phyloP scores from a whole-genome alignment of 2,113 vertebrate species.

The Hippocampus zosterae region DNA sequence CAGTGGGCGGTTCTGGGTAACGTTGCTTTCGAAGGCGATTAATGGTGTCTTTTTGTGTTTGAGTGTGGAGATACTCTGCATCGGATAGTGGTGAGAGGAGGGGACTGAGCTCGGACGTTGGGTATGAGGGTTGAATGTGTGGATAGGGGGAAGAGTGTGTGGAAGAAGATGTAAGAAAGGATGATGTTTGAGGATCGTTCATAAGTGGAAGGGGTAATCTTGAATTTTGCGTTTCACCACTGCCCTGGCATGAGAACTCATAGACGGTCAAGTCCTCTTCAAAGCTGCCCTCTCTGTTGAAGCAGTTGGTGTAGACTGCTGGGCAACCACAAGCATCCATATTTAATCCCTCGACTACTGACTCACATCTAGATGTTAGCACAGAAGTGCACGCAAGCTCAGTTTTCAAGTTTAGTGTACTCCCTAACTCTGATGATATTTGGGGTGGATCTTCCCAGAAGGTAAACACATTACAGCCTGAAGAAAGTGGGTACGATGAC shows the following conservation, averaged over 20 bases:
- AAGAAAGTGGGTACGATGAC: conserved; percentile 19
- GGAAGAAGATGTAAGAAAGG: conserved; percentile 56
- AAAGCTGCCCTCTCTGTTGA: conserved; percentile 67
- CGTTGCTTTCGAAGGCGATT: conserved; percentile 70
- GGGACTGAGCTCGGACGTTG: conserved; percentile 68
- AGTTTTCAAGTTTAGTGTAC: conserved; percentile 42
- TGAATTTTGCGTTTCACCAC: conserved; percentile 32
- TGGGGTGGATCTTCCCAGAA: conserved; percentile 52
- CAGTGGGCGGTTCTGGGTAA: conserved; percentile 63
- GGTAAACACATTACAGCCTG: conserved; percentile 59
- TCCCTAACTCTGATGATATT: conserved; percentile 5
- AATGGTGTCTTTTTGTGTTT: conserved; percentile 69
- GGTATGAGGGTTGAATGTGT: conserved; percentile 54
- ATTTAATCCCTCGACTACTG: conserved; percentile 57
- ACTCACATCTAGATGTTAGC: conserved; percentile 60
- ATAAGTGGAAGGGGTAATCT: conserved; percentile 42
- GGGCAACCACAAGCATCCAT: conserved; percentile 80
- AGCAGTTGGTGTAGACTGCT: conserved; percentile 83
- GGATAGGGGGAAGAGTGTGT: conserved; percentile 71
- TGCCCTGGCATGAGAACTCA: conserved; percentile 59
- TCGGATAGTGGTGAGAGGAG: conserved; percentile 66
- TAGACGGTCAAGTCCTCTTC: conserved; percentile 71
- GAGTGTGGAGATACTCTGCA: conserved; percentile 31
- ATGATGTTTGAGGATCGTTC: conserved; percentile 51
- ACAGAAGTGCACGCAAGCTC: conserved; percentile 57